Conservation (phyloP, 2,113 vertebrate genomes). For the Aplodontia rufa region DNA sequence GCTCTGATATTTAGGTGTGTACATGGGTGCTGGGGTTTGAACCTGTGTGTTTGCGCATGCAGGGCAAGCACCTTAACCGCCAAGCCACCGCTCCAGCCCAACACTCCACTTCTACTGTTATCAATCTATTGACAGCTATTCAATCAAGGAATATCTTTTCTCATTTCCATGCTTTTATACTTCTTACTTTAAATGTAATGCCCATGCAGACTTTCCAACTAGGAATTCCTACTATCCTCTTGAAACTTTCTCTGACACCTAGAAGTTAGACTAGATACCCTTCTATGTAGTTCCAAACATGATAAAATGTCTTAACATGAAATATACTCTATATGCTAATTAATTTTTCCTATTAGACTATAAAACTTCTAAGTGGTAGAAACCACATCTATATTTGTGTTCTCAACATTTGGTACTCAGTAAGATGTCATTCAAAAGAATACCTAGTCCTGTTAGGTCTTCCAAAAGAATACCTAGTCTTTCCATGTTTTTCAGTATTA, state of each 20-base stretch:
- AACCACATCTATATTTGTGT: background rate
- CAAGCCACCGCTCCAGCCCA: no score
- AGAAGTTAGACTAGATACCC: background rate
- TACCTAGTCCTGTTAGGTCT: no score
- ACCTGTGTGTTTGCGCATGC: no score
- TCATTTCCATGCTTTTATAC: background rate
- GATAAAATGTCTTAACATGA: background rate
- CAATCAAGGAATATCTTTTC: conserved; percentile 1
- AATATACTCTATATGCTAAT: background rate
- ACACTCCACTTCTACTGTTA: background rate
- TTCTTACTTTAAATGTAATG: background rate
- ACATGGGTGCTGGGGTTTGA: no score
- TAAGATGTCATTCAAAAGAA: background rate
- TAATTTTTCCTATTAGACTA: background rate
- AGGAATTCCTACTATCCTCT: background rate
- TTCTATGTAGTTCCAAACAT: background rate
- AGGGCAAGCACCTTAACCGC: no score
- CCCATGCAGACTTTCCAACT: background rate
- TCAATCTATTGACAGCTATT: background rate
- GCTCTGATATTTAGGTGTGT: no score
- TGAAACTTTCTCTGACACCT: conserved; percentile 10
- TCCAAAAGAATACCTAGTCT: background rate
- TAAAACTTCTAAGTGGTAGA: conserved; percentile 29
- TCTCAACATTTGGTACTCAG: background rate
- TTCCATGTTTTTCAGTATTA: conserved; percentile 42